Evolutionary conservation across 1,140 invertebrate genomes (phyloP).

Genomic region (Tachypleus tridentatus): DNA sequence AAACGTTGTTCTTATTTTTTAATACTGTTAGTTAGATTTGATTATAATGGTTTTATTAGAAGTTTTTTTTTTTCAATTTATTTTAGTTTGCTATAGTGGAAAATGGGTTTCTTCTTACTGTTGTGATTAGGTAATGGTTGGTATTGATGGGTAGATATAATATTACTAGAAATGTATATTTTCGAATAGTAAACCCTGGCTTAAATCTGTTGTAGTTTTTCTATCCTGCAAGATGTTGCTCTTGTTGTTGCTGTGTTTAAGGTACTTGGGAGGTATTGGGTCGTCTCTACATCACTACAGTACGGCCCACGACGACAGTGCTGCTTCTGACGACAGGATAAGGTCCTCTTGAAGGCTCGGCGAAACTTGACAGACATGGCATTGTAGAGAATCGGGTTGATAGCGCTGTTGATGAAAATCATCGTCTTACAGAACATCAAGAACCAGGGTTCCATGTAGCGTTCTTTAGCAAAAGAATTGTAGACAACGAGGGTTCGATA

Average conservation of each 20-base stretch:
- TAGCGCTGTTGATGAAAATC: constrained; percentile 46
- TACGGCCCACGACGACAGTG: background rate
- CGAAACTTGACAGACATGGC: constrained; percentile 25
- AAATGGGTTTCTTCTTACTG: too few relatives aligned
- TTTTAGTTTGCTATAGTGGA: too few relatives aligned
- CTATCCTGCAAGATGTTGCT: background rate
- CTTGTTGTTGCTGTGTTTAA: background rate
- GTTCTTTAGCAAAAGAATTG: constrained; percentile 43
- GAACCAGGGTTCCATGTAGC: constrained; percentile 49
- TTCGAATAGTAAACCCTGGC: too few relatives aligned
- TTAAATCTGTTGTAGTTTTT: background rate
- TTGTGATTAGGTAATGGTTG: too few relatives aligned
- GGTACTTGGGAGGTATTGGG: background rate
- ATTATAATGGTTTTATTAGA: too few relatives aligned
- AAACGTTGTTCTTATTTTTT: too few relatives aligned
- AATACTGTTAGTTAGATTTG: too few relatives aligned
- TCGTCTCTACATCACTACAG: background rate
- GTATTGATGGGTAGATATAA: too few relatives aligned
- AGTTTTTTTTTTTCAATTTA: too few relatives aligned
- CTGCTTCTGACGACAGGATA: constrained; percentile 18
- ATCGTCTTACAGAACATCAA: constrained; percentile 49
- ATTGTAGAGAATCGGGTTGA: constrained; percentile 26
- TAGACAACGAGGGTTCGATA: constrained; percentile 49
- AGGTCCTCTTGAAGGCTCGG: constrained; percentile 22
- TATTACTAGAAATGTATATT: too few relatives aligned